Evolutionary conservation across 2,113 vertebrate species (phyloP), one percentile per base, ranked within the genome.

Genomic region (Nothoprocta perdicaria): DNA sequence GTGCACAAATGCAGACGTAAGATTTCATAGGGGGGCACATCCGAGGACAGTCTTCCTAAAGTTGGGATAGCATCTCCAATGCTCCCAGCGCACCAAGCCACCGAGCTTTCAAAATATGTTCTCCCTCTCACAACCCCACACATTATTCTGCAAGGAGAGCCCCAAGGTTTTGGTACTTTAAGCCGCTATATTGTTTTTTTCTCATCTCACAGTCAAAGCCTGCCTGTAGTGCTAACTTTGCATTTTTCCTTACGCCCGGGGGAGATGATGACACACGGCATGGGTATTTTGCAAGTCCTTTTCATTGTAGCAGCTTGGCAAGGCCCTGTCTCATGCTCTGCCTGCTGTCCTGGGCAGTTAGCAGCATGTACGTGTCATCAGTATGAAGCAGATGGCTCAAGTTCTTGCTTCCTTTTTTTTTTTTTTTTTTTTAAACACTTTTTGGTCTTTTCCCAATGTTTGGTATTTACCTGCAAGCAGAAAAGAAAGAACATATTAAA

Each of bases 271-370:
- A 94, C 80, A 80, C 60, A 33, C 21, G 46, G 41, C 0, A 9
- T 83, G 63, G 53, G 48, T 45, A 69, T 92, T 95, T 88, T 50
- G 61, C 46, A 95, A 92, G 22, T 17, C 26, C 67, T 88, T 92
- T 26, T 67, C 80, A 45, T 83, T 81, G 10, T 29, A 46, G 48
- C 55, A 86, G 67, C 84, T 94, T 91, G 46, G 60, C 80, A 74
- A 50, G 38, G 24, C 81, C 84, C 41, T 89, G 78, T 79, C 68
- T 92, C 79, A 85, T 31, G 66, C 60, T 33, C 63, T 84, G 53
- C 45, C 4, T 13, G 58, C 77, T 76, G 43, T 35, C 69, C 57
- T 76, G 27, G 45, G 74, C 78, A 80, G 33, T 38, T 21, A 41
- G 55, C 48, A 90, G 60, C 61, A 38, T 33, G 33, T 84, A 52